These are phyloP conservation scores for Drosophila sucinea DNA, from an alignment of 1,140 invertebrate species.

Conservation along the genomic window DNA sequence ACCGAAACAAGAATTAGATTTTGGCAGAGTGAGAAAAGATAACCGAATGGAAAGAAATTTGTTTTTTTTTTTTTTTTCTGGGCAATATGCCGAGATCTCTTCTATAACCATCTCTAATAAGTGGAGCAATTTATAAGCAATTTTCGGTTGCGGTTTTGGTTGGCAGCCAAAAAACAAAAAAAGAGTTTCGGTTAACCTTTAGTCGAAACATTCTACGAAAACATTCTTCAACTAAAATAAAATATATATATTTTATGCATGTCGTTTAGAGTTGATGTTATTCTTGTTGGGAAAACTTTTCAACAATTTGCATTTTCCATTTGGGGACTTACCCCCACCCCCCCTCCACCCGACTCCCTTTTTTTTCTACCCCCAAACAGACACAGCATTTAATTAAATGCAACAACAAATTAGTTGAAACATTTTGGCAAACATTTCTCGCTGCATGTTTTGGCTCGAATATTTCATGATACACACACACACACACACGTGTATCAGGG, in stretches of 20 bases:
- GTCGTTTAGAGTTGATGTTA: constrained; percentile 6
- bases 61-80: too few relatives aligned
- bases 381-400: constrained; percentile 3
- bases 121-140: constrained; percentile 10
- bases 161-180: constrained; percentile 26
- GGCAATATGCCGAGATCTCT: background rate
- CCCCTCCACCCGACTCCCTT: background rate
- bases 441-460: constrained; percentile 2
- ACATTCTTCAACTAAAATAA: background rate
- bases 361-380: too few relatives aligned
- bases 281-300: constrained; percentile 8
- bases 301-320: constrained; percentile 13
- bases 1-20: too few relatives aligned
- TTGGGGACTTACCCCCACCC: background rate
- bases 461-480: background rate
- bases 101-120: background rate
- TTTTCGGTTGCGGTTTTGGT: constrained; percentile 5
- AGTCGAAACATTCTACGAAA: background rate
- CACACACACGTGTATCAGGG: background rate
- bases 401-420: constrained; percentile 10
- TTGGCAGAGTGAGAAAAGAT: too few relatives aligned
- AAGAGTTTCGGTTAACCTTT: constrained; percentile 3
- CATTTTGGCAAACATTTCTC: constrained; percentile 14
- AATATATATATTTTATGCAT: constrained; percentile 7
- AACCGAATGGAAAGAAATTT: too few relatives aligned